Conservation (phyloP, 2,797 vertebrate species). For the Tauraco hartlaubi region DNA sequence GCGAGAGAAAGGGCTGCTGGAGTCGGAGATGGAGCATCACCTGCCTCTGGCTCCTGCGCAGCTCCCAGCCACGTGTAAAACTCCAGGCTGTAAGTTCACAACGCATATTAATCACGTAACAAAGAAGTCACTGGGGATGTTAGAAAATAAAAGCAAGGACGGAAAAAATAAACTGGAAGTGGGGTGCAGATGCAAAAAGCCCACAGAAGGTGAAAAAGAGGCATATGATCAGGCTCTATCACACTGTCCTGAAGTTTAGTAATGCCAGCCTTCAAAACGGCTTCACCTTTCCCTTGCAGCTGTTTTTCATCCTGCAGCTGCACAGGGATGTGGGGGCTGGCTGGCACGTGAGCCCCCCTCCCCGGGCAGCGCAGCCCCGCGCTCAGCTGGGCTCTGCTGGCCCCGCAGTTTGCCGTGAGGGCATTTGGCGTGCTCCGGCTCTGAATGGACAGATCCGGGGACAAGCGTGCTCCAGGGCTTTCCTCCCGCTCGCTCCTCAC, state of each 20-base stretch:
- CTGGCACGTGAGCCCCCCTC: neutral
- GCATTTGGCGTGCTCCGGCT: accelerated
- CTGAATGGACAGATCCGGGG: too few relatives aligned
- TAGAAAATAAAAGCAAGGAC: neutral
- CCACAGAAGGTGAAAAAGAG: neutral
- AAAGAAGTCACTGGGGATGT: neutral
- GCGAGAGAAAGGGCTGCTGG: neutral
- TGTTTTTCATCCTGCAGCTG: neutral
- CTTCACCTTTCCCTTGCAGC: neutral
- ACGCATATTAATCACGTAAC: neutral
- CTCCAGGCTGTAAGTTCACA: neutral
- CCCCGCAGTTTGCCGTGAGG: neutral
- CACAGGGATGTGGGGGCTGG: neutral
- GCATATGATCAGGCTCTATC: neutral
- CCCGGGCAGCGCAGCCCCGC: accelerated
- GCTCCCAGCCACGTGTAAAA: neutral
- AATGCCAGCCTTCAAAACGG: neutral
- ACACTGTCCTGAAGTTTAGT: neutral
- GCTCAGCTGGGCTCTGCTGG: accelerated
- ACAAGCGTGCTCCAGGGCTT: neutral
- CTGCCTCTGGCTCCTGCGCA: slow-evolving; percentile 3
- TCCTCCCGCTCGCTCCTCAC: neutral
- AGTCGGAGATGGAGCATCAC: neutral
- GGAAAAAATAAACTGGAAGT: neutral
- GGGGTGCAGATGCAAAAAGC: neutral